phyloP scores from a whole-genome alignment of 2,888 invertebrate genomes.

The Athalia circularis region DNA sequence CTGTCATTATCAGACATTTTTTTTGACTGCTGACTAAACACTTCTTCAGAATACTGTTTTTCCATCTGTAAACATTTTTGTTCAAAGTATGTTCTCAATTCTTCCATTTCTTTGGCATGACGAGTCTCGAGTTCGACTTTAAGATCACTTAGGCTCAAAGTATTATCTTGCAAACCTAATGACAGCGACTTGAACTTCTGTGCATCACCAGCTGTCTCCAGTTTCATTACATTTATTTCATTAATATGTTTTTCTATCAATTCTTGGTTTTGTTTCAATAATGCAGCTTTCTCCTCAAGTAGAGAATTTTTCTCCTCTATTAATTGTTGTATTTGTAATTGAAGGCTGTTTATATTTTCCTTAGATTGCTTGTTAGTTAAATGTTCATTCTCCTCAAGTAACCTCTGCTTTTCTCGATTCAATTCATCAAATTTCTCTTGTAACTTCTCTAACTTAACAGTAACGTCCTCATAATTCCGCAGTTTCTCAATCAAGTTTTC shows the following conservation, averaged over 20 bases:
- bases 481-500: slow-evolving; percentile 55
- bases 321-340: slow-evolving; percentile 57
- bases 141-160: slow-evolving; percentile 77
- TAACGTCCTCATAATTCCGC: slow-evolving; percentile 58
- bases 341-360: slow-evolving; percentile 51
- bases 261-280: slow-evolving; percentile 32
- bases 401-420: slow-evolving; percentile 15
- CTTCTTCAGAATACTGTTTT: slow-evolving; percentile 85
- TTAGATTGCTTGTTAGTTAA: slow-evolving; percentile 51
- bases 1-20: slow-evolving; percentile 76
- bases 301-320: slow-evolving; percentile 60
- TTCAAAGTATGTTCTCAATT: slow-evolving; percentile 87
- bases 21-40: slow-evolving; percentile 81
- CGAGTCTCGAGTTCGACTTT: slow-evolving; percentile 78
- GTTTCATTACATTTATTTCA: slow-evolving; percentile 59
- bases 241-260: slow-evolving; percentile 57
- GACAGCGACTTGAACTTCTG: slow-evolving; percentile 77
- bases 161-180: slow-evolving; percentile 78
- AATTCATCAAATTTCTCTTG: slow-evolving; percentile 53
- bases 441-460: slow-evolving; percentile 57
- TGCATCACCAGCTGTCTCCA: slow-evolving; percentile 70
- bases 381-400: slow-evolving; percentile 55
- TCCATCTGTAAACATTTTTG: slow-evolving; percentile 87
- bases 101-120: slow-evolving; percentile 87
- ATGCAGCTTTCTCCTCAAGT: slow-evolving; percentile 55